These are phyloP conservation scores for Microtus richardsoni DNA, from an alignment of 2,113 vertebrate genomes.

Conservation along the genomic window DNA sequence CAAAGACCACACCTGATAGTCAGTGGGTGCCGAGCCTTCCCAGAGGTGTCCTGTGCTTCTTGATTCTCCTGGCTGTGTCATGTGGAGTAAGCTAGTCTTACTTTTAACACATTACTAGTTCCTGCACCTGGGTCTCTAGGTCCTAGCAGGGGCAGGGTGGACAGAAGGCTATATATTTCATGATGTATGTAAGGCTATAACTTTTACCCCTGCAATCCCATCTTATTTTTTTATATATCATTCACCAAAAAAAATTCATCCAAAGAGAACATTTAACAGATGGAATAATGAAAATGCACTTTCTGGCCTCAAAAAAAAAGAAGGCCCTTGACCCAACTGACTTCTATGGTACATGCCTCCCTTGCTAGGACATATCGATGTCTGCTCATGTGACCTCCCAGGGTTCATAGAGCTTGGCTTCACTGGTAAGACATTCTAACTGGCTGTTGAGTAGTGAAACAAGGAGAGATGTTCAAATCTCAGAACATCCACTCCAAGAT, in stretches of 20 bases:
- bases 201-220: background rate
- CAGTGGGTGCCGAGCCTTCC: background rate
- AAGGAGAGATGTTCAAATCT: background rate
- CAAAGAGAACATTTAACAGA: slow-evolving; percentile 2
- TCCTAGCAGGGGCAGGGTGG: background rate
- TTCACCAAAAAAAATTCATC: background rate
- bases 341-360: background rate
- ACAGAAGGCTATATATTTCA: background rate
- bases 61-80: background rate
- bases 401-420: background rate
- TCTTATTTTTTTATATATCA: background rate
- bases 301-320: background rate
- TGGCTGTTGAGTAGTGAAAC: background rate
- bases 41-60: background rate
- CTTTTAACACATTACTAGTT: background rate
- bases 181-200: background rate
- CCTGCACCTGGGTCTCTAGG: background rate
- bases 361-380: background rate
- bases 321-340: background rate
- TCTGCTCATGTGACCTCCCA: background rate
- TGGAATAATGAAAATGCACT: background rate
- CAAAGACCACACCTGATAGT: background rate
- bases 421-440: background rate
- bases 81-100: background rate
- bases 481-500: background rate